Percentiles rank a stretch among this genome's conserved stretches.
These are phyloP conservation scores for Zaprionus inermis DNA, from an alignment of 1,140 invertebrate species.

Conservation along the genomic window DNA sequence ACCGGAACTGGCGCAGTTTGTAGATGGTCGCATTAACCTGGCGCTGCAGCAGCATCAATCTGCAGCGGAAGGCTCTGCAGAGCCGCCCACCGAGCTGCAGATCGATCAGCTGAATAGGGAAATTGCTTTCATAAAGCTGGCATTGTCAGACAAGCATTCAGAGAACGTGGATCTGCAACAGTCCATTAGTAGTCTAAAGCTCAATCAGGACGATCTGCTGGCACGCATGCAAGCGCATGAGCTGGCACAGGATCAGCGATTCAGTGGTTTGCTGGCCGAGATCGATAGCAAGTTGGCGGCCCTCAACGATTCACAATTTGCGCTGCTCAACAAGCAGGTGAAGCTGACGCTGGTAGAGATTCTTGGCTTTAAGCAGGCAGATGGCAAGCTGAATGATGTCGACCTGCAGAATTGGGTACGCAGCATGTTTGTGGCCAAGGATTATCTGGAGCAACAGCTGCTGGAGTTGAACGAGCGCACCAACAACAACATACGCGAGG, in stretches of 20 bases:
- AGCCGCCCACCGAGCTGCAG: constrained; percentile 54
- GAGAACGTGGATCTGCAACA: constrained; percentile 80
- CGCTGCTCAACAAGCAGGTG: constrained; percentile 75
- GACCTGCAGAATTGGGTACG: constrained; percentile 81
- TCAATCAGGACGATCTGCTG: constrained; percentile 67
- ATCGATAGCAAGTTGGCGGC: constrained; percentile 71
- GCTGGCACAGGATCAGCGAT: constrained; percentile 66
- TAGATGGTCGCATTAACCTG: constrained; percentile 58
- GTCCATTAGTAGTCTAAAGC: constrained; percentile 64
- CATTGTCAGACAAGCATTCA: constrained; percentile 74
- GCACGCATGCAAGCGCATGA: constrained; percentile 68
- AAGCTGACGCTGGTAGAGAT: constrained; percentile 79
- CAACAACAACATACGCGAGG: constrained; percentile 68
- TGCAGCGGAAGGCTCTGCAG: constrained; percentile 33
- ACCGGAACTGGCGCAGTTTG: constrained; percentile 51
- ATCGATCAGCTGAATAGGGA: constrained; percentile 84
- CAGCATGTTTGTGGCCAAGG: constrained; percentile 82
- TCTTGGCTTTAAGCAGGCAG: constrained; percentile 71
- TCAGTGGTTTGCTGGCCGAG: constrained; percentile 64
- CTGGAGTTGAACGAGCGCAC: constrained; percentile 63
- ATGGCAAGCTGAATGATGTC: constrained; percentile 57
- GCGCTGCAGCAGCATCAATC: constrained; percentile 28
- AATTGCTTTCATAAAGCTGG: constrained; percentile 84
- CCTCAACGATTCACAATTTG: constrained; percentile 67
- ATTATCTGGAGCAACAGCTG: constrained; percentile 76